Percentiles rank a stretch among this genome's conserved stretches.
phyloP scores from a whole-genome alignment of 2,888 invertebrate species.

The Cynaeus angustus region DNA sequence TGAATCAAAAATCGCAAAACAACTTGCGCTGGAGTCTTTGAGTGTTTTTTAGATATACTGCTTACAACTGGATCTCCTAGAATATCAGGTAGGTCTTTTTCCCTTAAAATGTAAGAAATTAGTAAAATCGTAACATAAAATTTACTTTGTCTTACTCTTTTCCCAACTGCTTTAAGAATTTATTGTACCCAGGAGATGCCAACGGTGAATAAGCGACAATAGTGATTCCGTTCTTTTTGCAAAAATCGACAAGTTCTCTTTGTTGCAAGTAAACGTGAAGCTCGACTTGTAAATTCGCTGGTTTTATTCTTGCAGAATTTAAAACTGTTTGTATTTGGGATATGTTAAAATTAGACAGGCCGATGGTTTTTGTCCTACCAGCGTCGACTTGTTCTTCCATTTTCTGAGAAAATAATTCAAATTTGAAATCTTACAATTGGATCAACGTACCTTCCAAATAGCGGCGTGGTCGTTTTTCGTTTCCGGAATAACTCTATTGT shows the following conservation, averaged over 20 bases:
- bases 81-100: not conserved
- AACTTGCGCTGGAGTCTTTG: not conserved
- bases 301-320: slow-evolving; percentile 75
- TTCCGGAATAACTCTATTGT: not conserved
- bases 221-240: slow-evolving; percentile 68
- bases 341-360: slow-evolving; percentile 85
- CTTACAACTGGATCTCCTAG: not conserved
- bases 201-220: slow-evolving; percentile 72
- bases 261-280: slow-evolving; percentile 72
- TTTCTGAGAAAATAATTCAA: too few species aligned
- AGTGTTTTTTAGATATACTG: not conserved
- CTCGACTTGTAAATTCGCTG: slow-evolving; percentile 80
- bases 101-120: not conserved
- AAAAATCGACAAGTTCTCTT: slow-evolving; percentile 57
- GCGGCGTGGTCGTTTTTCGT: slow-evolving; percentile 51
- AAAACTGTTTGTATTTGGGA: slow-evolving; percentile 80
- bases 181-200: not conserved
- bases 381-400: slow-evolving; percentile 78
- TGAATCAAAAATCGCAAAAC: not conserved
- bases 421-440: too few species aligned
- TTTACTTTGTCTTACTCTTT: not conserved
- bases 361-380: slow-evolving; percentile 85
- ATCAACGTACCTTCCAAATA: slow-evolving; percentile 56
- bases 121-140: not conserved
- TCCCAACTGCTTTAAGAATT: not conserved